Evolutionary conservation across 2,888 invertebrate species (phyloP).

Genomic region (Drosophila imparisetae): DNA sequence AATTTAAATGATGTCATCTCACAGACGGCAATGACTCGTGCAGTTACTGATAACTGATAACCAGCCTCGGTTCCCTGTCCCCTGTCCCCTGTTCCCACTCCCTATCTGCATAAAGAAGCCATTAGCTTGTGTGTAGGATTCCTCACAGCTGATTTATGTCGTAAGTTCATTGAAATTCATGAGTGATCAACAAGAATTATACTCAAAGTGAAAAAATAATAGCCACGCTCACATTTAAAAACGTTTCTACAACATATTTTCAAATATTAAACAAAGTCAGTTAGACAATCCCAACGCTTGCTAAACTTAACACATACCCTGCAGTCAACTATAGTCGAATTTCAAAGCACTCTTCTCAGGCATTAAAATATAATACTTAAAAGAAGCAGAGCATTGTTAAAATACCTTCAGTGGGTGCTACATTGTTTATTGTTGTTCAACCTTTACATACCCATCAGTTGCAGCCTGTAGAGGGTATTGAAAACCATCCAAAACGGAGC

Average conservation of each 20-base stretch:
- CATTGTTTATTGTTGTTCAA: not conserved
- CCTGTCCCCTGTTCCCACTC: not conserved
- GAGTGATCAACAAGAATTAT: slow-evolving; percentile 62
- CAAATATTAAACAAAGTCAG: slow-evolving; percentile 25
- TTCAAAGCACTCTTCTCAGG: not conserved
- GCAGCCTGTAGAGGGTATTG: slow-evolving; percentile 20
- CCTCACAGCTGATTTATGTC: slow-evolving; percentile 70
- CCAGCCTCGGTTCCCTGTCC: not conserved
- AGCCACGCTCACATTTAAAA: slow-evolving; percentile 23
- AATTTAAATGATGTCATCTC: slow-evolving; percentile 56
- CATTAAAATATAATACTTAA: not conserved
- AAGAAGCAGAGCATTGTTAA: not conserved
- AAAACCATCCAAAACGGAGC: slow-evolving; percentile 57
- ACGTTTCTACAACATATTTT: not conserved
- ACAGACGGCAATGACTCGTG: slow-evolving; percentile 33
- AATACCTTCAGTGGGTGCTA: not conserved
- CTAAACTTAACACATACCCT: slow-evolving; percentile 11
- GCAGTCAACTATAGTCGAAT: not conserved
- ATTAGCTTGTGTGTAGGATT: slow-evolving; percentile 57
- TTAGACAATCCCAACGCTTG: not conserved
- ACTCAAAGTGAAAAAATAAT: slow-evolving; percentile 59
- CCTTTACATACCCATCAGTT: not conserved
- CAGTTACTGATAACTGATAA: slow-evolving; percentile 17
- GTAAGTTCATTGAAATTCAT: slow-evolving; percentile 76
- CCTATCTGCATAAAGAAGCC: slow-evolving; percentile 46